A percentile compares a stretch with the other conserved stretches of the same genome.
Evolutionary conservation across 2,113 vertebrate species (phyloP).

Genomic region (Nothocercus nigrocapillus): DNA sequence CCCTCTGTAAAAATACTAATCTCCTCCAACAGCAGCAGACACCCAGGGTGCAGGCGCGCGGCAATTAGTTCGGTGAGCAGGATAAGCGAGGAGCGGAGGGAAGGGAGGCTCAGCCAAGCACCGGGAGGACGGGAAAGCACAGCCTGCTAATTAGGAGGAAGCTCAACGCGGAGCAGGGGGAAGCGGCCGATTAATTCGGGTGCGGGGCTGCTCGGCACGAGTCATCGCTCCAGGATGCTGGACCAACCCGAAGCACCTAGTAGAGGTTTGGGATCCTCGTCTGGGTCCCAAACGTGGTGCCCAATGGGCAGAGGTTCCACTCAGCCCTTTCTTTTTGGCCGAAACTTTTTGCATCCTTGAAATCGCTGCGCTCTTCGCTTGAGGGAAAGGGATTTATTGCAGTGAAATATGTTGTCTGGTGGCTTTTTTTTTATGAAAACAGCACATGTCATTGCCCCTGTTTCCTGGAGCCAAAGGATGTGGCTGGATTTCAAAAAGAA

Average conservation of each 20-base stretch:
- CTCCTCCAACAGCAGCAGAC: conserved; percentile 72
- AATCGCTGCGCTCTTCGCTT: not conserved
- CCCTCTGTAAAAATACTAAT: conserved; percentile 72
- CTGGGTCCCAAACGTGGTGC: not conserved
- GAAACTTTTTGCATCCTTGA: conserved; percentile 16
- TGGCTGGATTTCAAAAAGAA: conserved; percentile 65
- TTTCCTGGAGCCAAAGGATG: conserved; percentile 62
- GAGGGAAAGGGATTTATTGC: conserved; percentile 40
- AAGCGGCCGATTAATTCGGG: not conserved
- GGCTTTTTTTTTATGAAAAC: conserved; percentile 54
- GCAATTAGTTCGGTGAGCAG: conserved; percentile 70
- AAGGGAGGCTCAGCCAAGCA: conserved; percentile 21
- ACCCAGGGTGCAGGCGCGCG: conserved; percentile 57
- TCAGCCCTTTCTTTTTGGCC: not conserved
- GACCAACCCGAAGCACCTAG: not conserved
- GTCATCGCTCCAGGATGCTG: rapidly evolving
- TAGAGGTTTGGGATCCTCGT: not conserved
- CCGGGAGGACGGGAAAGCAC: not conserved
- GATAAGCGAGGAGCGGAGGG: conserved; percentile 42
- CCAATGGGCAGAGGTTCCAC: conserved; percentile 2
- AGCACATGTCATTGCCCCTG: conserved; percentile 47
- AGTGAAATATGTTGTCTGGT: conserved; percentile 48
- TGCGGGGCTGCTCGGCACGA: not conserved
- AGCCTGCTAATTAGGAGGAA: conserved; percentile 43
- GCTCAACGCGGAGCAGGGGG: not conserved